Base-by-base conservation (phyloP, 1,140 invertebrate species). In the Scylla paramamosain region DNA sequence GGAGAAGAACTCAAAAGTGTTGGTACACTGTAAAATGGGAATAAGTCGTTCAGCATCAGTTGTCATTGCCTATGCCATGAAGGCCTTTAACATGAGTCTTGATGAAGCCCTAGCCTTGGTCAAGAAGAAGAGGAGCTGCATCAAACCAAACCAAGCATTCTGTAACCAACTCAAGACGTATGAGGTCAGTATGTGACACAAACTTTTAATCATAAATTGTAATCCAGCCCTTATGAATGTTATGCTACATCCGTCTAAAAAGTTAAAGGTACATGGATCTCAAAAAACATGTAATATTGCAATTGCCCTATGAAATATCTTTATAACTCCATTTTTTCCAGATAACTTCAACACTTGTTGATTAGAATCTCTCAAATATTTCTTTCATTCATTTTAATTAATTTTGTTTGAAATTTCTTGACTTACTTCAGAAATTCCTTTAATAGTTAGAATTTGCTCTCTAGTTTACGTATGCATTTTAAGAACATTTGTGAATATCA, bases 21-120 rank as follows among this genome's bases (percentile, higher is more conserved):
- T 99, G 91, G 99, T 99, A 46, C 99, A 99, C 97, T 99, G 99
- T 97, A 99, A 99, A 97, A 99, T 99, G 99, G 99, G 99, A 8
- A 98, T 99, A n/a, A 99, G 99, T 97, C 97, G 99, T 88, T 99
- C 99, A 4, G 99, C 99, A 1, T 99, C 99, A 0, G 99, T 99
- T 20, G 99, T 99, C 10, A 99, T 99, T 96, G 99, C 99, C 0
- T 99, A 99, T 97, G 98, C 98, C 6, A 99, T 99, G 99, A 99
- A 99, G 97, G 99, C 99, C 12, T 99, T 99, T 97, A 98, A 99
- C 96, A 99, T 98, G 99, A 98, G 98, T 96, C 98, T 99, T 96
- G 98, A 98, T 32, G 98, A 98, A 96, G 99, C 99, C 0, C 97
- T 99, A 96, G 98, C 98, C 92, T 98, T 98, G 97, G 99, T 99